These are phyloP conservation scores for Etheostoma nigrum DNA, from an alignment of 2,797 vertebrate species.

Conservation along the genomic window DNA sequence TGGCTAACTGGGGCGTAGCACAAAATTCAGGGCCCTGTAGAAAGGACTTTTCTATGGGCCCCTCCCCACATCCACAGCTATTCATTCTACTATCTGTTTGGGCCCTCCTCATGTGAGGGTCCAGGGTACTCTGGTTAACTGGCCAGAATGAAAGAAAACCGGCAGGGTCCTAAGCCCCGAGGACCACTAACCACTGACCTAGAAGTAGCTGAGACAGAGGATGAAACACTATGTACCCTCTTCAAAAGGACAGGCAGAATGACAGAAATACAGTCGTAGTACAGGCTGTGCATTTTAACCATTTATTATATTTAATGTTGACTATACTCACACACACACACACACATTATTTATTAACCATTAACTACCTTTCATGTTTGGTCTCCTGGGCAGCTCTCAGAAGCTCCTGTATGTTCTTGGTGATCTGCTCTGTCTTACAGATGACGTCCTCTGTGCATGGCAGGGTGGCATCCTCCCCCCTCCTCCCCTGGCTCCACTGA, in stretches of 20 bases:
- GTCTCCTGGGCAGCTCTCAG: conserved; percentile 96
- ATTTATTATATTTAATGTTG: background rate
- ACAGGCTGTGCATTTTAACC: background rate
- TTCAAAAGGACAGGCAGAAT: conserved; percentile 24
- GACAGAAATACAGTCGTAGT: background rate
- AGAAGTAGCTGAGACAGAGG: conserved; percentile 52
- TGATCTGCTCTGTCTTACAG: conserved; percentile 98
- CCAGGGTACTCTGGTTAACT: conserved; percentile 12
- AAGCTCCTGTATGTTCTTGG: conserved; percentile 99
- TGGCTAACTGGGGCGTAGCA: conserved; percentile 10
- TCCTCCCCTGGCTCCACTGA: conserved; percentile 79
- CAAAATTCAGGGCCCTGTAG: no score
- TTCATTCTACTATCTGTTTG: no score
- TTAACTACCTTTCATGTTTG: conserved; percentile 93
- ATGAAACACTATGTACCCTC: conserved; percentile 9
- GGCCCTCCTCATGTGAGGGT: no score
- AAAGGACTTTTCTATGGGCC: no score
- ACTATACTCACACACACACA: no score
- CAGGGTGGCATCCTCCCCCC: conserved; percentile 84
- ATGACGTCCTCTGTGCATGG: conserved; percentile 98
- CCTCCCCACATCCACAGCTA: no score
- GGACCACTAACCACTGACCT: conserved; percentile 52
- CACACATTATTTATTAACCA: background rate
- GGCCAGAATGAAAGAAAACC: conserved; percentile 14
- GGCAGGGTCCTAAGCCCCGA: conserved; percentile 10